These are phyloP conservation scores for Buteo buteo DNA, from an alignment of 2,113 vertebrate species.

Conservation along the genomic window DNA sequence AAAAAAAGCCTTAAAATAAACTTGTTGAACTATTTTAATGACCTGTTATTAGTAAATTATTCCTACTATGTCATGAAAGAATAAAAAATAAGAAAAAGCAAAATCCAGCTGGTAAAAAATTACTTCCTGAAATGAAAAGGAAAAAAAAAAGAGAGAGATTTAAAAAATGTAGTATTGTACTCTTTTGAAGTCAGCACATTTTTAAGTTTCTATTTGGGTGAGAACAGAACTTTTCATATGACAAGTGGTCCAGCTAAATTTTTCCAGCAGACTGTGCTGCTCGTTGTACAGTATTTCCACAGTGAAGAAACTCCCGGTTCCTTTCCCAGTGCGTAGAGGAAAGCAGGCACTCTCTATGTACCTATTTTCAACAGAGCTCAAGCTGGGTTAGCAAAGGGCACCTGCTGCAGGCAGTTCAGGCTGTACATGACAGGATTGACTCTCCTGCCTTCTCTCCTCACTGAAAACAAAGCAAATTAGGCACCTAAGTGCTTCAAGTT, in stretches of 20 bases:
- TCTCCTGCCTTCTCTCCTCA: background rate
- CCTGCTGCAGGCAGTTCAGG: background rate
- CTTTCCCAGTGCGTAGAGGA: background rate
- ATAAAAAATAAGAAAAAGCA: background rate
- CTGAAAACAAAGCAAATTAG: background rate
- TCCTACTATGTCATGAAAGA: background rate
- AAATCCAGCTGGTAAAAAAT: background rate
- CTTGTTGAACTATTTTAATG: background rate
- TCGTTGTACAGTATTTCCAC: background rate
- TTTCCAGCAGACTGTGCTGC: constrained; percentile 1
- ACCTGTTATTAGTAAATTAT: background rate
- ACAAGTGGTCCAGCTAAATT: background rate
- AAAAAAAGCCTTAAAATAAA: background rate
- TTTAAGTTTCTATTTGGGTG: constrained; percentile 5
- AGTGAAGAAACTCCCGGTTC: background rate
- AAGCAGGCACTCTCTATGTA: background rate
- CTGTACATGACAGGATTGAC: background rate
- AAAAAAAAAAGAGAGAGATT: background rate
- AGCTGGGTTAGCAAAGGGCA: background rate
- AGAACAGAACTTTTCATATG: background rate
- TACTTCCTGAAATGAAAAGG: background rate
- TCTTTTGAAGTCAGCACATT: constrained; percentile 4
- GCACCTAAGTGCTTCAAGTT: background rate
- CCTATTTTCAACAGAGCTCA: background rate
- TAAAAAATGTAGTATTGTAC: background rate